Evolutionary conservation across 2,888 invertebrate species (phyloP).

Genomic region (Aporophyla nigra): DNA sequence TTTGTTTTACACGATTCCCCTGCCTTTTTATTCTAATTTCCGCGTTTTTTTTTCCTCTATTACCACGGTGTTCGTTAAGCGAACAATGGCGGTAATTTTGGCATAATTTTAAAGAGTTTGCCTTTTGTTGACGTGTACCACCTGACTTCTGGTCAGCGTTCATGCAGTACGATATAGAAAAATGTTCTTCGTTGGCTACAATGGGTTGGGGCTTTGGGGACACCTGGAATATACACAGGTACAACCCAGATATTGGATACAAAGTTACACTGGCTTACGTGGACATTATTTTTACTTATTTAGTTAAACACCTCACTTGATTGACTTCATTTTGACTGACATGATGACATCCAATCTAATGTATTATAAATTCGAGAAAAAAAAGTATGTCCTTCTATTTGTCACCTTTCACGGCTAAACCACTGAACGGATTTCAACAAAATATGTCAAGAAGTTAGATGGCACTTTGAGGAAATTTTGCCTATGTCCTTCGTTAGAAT

Average conservation of each 20-base stretch:
- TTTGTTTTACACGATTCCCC: constrained; percentile 74
- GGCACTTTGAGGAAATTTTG: no score
- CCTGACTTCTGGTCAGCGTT: background rate
- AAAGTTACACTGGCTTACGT: background rate
- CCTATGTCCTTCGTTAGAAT: no score
- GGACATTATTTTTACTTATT: background rate
- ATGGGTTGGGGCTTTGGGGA: background rate
- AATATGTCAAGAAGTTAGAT: no score
- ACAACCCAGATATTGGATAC: background rate
- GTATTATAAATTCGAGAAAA: no score
- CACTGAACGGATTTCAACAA: no score
- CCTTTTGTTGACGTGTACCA: background rate
- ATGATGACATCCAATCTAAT: no score
- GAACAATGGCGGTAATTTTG: constrained; percentile 48
- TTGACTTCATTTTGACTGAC: background rate
- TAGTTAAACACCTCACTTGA: background rate
- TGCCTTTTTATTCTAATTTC: constrained; percentile 67
- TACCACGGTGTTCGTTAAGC: constrained; percentile 30
- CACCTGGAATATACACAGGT: background rate
- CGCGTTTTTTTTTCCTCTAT: constrained; percentile 65
- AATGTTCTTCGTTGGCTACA: background rate
- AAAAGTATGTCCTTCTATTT: no score
- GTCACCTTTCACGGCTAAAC: no score
- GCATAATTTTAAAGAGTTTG: constrained; percentile 8
- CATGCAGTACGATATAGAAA: background rate